These are phyloP conservation scores for Conger conger DNA, from an alignment of 2,113 vertebrate genomes.

Conservation along the genomic window DNA sequence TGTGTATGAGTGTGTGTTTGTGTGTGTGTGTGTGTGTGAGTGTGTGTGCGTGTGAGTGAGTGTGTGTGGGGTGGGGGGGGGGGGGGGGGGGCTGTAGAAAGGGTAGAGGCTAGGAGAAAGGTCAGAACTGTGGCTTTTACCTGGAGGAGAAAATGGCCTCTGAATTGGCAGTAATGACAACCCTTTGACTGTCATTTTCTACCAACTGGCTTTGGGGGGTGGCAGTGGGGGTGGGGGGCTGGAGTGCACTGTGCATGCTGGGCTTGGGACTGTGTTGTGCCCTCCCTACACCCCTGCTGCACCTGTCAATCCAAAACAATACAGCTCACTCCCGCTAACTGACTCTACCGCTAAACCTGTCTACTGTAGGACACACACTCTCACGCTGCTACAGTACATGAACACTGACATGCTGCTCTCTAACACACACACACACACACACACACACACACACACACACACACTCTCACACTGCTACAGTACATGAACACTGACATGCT, in stretches of 20 bases:
- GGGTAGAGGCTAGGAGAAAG: not conserved
- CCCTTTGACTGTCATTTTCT: constrained; percentile 23
- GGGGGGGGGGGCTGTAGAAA: not conserved
- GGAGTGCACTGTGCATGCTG: not conserved
- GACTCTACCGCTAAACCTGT: not conserved
- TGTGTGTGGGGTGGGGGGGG: not conserved
- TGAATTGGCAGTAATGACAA: constrained; percentile 35
- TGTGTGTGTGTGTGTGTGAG: too few relatives aligned
- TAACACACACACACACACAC: too few relatives aligned
- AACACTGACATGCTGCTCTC: not conserved
- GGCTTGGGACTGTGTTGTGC: not conserved
- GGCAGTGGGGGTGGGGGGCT: not conserved
- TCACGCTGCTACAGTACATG: not conserved
- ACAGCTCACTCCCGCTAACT: not conserved
- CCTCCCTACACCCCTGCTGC: not conserved
- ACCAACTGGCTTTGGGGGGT: not conserved
- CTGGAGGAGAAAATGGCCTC: constrained; percentile 14
- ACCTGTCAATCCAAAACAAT: not conserved
- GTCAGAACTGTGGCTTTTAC: constrained; percentile 7
- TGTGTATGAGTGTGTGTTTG: too few relatives aligned
- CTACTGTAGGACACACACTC: not conserved
- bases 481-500: not conserved
- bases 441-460: not conserved
- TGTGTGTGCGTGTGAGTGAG: too few relatives aligned
- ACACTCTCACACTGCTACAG: not conserved